Evolutionary conservation across 2,113 vertebrate genomes (phyloP).

Genomic region (Thinocorus orbignyianus): DNA sequence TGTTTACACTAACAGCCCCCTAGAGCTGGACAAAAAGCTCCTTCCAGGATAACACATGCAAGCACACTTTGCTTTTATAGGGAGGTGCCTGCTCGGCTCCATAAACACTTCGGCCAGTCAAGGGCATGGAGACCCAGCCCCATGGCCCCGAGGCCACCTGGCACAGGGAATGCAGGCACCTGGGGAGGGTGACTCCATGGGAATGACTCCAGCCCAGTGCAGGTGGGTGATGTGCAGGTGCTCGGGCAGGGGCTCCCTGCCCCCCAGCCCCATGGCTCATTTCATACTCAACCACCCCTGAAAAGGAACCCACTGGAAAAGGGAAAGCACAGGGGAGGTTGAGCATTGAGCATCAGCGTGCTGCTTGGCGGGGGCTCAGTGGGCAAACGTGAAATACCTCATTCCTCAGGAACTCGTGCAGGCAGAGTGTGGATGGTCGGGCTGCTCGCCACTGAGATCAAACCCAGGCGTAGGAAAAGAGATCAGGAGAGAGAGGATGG

Average conservation of each 20-base stretch:
- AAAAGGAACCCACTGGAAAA: background rate
- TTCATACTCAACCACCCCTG: background rate
- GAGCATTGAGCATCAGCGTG: slow-evolving; percentile 40
- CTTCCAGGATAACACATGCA: background rate
- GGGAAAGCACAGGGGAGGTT: slow-evolving; percentile 17
- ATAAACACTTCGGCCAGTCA: fast-evolving
- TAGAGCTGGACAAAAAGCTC: background rate
- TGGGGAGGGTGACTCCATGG: background rate
- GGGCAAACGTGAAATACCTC: slow-evolving; percentile 70
- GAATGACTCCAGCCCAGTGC: fast-evolving
- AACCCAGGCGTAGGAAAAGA: background rate
- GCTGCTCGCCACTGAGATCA: background rate
- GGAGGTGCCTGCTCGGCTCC: fast-evolving
- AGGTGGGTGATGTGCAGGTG: background rate
- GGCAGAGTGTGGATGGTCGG: background rate
- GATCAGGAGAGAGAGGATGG: background rate
- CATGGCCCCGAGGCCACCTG: background rate
- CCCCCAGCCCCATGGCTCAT: background rate
- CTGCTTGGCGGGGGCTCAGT: slow-evolving; percentile 42
- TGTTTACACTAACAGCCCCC: background rate
- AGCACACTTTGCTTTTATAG: background rate
- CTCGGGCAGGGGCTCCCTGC: background rate
- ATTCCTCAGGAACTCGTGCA: slow-evolving; percentile 69
- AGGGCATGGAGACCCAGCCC: background rate
- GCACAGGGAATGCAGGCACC: background rate